Conservation (phyloP, 2,888 invertebrate genomes). For the Parnassius apollo region DNA sequence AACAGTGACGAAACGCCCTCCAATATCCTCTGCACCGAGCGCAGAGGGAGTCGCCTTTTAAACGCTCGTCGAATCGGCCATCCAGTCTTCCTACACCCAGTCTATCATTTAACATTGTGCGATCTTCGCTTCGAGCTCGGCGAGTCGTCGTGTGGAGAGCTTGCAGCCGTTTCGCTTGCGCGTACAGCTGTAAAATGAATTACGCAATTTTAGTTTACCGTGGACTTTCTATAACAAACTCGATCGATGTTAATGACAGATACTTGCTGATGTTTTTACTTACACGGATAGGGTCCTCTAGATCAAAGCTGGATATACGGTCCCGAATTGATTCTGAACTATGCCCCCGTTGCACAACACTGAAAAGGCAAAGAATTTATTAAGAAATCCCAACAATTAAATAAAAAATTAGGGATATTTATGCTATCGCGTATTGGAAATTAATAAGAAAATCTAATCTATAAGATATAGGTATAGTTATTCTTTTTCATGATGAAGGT, state of each 20-base stretch:
- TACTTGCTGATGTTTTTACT: conserved; percentile 30
- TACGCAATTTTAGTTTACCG: background rate
- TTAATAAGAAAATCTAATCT: too few species aligned
- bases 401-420: too few species aligned
- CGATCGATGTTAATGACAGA: background rate
- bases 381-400: too few species aligned
- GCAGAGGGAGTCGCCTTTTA: conserved; percentile 43
- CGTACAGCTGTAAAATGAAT: conserved; percentile 46
- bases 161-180: conserved; percentile 55
- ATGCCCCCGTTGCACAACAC: conserved; percentile 20
- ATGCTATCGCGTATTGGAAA: too few species aligned
- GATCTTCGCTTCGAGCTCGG: conserved; percentile 28
- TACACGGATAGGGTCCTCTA: conserved; percentile 58
- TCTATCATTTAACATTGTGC: conserved; percentile 16
- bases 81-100: conserved; percentile 16
- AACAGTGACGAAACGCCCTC: conserved; percentile 49
- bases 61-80: conserved; percentile 26
- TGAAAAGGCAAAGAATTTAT: background rate
- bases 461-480: too few species aligned
- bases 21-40: conserved; percentile 57
- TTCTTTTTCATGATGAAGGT: too few species aligned
- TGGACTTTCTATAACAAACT: background rate
- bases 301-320: conserved; percentile 37
- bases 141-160: conserved; percentile 38
- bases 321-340: conserved; percentile 11